A percentile compares a stretch with the other conserved stretches of the same genome.
These are phyloP conservation scores for Pilophorus perplexus DNA, from an alignment of 2,888 invertebrate genomes.

Conservation along the genomic window DNA sequence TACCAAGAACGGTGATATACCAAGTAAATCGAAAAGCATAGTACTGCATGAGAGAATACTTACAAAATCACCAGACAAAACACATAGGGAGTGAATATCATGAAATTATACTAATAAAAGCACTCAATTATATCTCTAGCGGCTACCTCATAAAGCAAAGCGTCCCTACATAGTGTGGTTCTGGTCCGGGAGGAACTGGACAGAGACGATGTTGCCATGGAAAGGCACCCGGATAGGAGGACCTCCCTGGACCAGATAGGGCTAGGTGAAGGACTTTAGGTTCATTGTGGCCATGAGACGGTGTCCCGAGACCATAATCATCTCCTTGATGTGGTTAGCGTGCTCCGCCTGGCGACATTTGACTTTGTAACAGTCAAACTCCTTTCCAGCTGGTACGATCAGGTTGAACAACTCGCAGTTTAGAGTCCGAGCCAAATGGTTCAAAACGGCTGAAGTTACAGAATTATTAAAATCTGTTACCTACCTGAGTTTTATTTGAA, in stretches of 20 bases:
- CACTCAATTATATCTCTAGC: too few relatives aligned
- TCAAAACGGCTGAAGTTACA: slow-evolving; percentile 53
- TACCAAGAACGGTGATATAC: too few relatives aligned
- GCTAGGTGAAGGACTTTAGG: slow-evolving; percentile 53
- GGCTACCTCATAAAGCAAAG: too few relatives aligned
- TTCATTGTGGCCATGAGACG: slow-evolving; percentile 43
- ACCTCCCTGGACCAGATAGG: slow-evolving; percentile 29
- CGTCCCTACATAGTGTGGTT: too few relatives aligned
- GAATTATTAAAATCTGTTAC: not conserved
- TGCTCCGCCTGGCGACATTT: slow-evolving; percentile 60
- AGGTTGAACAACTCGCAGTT: slow-evolving; percentile 54
- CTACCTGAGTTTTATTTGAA: not conserved
- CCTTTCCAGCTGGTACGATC: slow-evolving; percentile 53
- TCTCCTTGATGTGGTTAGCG: slow-evolving; percentile 60
- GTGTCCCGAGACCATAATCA: slow-evolving; percentile 54
- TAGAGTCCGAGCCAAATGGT: slow-evolving; percentile 54
- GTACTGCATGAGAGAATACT: too few relatives aligned
- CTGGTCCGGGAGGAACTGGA: slow-evolving; percentile 30
- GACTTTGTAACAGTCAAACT: slow-evolving; percentile 52
- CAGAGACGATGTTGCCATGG: slow-evolving; percentile 37
- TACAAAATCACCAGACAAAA: too few relatives aligned
- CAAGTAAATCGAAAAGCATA: too few relatives aligned
- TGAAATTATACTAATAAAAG: too few relatives aligned
- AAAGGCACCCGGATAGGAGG: slow-evolving; percentile 36
- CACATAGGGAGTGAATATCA: too few relatives aligned